These are phyloP conservation scores for Cardiocondyla obscurior DNA, from an alignment of 1,140 invertebrate genomes.

Conservation along the genomic window DNA sequence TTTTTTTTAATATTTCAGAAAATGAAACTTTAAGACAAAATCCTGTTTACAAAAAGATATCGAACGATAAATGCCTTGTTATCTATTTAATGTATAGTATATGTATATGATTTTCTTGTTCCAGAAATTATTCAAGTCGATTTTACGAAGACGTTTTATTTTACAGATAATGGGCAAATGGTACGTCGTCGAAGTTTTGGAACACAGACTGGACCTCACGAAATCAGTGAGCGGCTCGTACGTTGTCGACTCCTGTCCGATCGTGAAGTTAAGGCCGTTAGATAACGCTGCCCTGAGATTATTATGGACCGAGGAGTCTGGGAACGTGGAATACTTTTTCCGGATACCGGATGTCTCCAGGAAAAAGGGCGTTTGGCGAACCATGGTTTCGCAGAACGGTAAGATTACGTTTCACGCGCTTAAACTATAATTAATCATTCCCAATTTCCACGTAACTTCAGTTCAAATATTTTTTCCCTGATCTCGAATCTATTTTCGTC, in stretches of 20 bases:
- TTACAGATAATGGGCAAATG: conserved; percentile 79
- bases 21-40: not conserved
- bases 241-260: conserved; percentile 71
- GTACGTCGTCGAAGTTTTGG: conserved; percentile 77
- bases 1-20: not conserved
- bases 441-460: not conserved
- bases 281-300: conserved; percentile 57
- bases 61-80: not conserved
- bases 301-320: conserved; percentile 72
- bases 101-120: too few species aligned
- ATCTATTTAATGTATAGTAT: not conserved
- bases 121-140: not conserved
- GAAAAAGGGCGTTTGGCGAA: conserved; percentile 69
- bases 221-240: conserved; percentile 33
- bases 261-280: conserved; percentile 53
- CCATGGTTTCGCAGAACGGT: conserved; percentile 69
- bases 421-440: not conserved
- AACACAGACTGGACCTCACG: conserved; percentile 65
- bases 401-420: not conserved
- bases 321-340: conserved; percentile 73
- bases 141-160: conserved; percentile 34
- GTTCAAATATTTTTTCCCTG: too few species aligned
- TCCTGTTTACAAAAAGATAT: not conserved
- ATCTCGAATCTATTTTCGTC: too few species aligned
- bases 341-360: conserved; percentile 60